Evolutionary conservation across 2,888 invertebrate genomes (phyloP).

Genomic region (Parthenolecanium corni): DNA sequence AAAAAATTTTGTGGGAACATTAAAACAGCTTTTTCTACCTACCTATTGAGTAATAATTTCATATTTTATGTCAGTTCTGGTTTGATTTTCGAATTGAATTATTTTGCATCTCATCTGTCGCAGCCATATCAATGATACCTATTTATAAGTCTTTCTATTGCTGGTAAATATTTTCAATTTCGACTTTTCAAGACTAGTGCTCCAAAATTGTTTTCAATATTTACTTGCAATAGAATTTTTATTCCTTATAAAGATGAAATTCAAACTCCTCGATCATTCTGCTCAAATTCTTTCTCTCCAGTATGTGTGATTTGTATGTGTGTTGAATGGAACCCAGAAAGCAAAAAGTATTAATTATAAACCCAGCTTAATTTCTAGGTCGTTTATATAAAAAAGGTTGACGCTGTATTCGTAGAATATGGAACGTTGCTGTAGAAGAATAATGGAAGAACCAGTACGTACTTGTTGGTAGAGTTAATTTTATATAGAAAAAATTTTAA

Average conservation of each 20-base stretch:
- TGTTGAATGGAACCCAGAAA: conserved; percentile 29
- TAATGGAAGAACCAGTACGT: conserved; percentile 27
- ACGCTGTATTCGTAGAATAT: conserved; percentile 29
- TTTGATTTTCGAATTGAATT: no score
- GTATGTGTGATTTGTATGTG: conserved; percentile 28
- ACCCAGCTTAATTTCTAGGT: conserved; percentile 31
- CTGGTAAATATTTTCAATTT: not conserved
- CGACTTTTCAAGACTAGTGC: not conserved
- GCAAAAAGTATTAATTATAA: conserved; percentile 29
- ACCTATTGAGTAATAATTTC: no score
- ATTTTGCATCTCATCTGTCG: no score
- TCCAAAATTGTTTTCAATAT: not conserved
- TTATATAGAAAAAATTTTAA: not conserved
- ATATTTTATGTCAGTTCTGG: no score
- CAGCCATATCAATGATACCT: no score
- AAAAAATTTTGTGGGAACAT: no score
- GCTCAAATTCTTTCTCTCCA: conserved; percentile 6
- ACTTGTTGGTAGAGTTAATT: conserved; percentile 25
- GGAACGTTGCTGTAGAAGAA: conserved; percentile 27
- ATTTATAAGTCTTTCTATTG: no score
- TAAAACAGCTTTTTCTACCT: no score
- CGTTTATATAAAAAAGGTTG: conserved; percentile 26
- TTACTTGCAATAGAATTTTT: not conserved
- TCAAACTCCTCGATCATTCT: not conserved
- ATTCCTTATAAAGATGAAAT: not conserved